Evolutionary conservation across 2,888 invertebrate genomes (phyloP).

Genomic region (Drosophila monieri): DNA sequence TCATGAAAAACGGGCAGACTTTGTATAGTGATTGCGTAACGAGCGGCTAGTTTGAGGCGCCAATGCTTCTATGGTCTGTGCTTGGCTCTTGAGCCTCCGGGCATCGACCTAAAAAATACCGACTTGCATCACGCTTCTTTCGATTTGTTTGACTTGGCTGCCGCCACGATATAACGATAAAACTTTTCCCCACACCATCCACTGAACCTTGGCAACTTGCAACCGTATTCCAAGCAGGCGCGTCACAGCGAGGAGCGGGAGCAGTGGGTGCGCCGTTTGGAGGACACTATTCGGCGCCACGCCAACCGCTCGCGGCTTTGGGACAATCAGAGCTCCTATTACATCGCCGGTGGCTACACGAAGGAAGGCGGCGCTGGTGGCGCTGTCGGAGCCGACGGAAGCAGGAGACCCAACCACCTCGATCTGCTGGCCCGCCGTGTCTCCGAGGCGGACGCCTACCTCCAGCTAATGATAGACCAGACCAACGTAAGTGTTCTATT

Average conservation of each 20-base stretch:
- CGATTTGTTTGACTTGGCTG: conserved; percentile 27
- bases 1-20: background rate
- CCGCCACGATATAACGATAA: conserved; percentile 58
- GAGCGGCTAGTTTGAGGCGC: background rate
- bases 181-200: conserved; percentile 51
- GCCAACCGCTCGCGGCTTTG: conserved; percentile 85
- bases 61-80: too few species aligned
- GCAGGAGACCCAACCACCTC: conserved; percentile 83
- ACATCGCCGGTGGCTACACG: conserved; percentile 83
- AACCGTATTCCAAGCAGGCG: conserved; percentile 87
- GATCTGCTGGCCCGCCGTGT: conserved; percentile 94
- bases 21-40: background rate
- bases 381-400: conserved; percentile 54
- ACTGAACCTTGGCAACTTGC: conserved; percentile 27
- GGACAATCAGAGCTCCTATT: conserved; percentile 82
- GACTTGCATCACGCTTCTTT: conserved; percentile 43
- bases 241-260: conserved; percentile 97
- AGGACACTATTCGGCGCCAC: conserved; percentile 96
- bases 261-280: conserved; percentile 97
- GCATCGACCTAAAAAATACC: conserved; percentile 18
- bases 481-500: conserved; percentile 87
- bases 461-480: conserved; percentile 97
- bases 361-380: conserved; percentile 82
- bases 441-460: conserved; percentile 97
- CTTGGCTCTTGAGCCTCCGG: background rate